A percentile compares a stretch with the other conserved stretches of the same genome.
Evolutionary conservation across 2,888 invertebrate species (phyloP).

Genomic region (Nycteola revayana): DNA sequence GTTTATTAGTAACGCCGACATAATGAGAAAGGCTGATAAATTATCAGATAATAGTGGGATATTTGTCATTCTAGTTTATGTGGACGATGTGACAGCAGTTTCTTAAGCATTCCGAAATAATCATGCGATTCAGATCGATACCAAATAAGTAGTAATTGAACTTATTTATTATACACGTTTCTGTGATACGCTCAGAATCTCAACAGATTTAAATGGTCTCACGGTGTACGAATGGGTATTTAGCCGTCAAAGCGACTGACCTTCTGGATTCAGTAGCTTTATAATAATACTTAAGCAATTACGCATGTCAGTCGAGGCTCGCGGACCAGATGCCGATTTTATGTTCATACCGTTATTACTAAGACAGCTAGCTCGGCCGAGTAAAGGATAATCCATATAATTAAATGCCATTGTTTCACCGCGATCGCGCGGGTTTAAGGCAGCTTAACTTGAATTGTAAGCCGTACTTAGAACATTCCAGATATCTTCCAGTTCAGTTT

Average conservation of each 20-base stretch:
- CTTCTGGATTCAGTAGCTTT: slow-evolving; percentile 68
- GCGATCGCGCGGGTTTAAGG: slow-evolving; percentile 29
- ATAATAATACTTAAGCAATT: slow-evolving; percentile 62
- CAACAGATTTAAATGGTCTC: slow-evolving; percentile 44
- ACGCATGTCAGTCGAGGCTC: slow-evolving; percentile 43
- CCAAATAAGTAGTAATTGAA: slow-evolving; percentile 28
- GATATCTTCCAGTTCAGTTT: slow-evolving; percentile 10
- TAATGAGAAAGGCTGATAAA: slow-evolving; percentile 30
- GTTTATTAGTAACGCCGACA: slow-evolving; percentile 30
- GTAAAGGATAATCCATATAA: slow-evolving; percentile 53
- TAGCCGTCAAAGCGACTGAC: slow-evolving; percentile 42
- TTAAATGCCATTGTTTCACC: slow-evolving; percentile 49
- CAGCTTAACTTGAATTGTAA: slow-evolving; percentile 32
- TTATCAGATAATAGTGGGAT: slow-evolving; percentile 16
- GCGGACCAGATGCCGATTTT: slow-evolving; percentile 63
- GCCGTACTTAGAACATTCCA: slow-evolving; percentile 27
- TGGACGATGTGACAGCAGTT: slow-evolving; percentile 1
- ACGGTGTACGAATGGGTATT: slow-evolving; percentile 41
- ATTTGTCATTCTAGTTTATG: slow-evolving; percentile 14
- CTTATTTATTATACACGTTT: slow-evolving; percentile 19
- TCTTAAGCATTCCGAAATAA: background rate
- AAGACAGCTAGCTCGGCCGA: slow-evolving; percentile 37
- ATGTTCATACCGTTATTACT: slow-evolving; percentile 51
- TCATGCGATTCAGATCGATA: too few species aligned
- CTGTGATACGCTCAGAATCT: slow-evolving; percentile 18